A percentile compares a stretch with the other conserved stretches of the same genome.
phyloP scores from a whole-genome alignment of 2,888 invertebrate genomes.

The Sphaeridia pumilis region DNA sequence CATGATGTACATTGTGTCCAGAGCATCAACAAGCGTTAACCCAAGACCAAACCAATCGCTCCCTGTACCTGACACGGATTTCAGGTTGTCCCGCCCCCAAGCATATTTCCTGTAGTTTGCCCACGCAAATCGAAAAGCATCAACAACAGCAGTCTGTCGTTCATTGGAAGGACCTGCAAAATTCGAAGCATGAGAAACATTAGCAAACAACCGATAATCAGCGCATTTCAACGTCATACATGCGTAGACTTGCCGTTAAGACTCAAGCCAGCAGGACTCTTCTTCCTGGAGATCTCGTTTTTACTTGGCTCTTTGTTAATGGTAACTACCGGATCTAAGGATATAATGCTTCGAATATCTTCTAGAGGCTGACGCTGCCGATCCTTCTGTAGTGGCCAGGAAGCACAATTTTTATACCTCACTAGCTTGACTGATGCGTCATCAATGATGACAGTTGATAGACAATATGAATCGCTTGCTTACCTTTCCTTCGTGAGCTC shows the following conservation, averaged over 20 bases:
- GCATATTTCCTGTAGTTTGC: conserved; percentile 82
- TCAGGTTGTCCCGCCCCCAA: conserved; percentile 95
- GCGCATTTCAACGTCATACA: too few relatives aligned
- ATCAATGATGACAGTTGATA: too few relatives aligned
- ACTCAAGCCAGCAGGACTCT: too few relatives aligned
- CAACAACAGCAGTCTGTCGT: conserved; percentile 71
- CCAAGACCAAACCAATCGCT: conserved; percentile 94
- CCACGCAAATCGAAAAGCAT: conserved; percentile 90
- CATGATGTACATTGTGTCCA: conserved; percentile 96
- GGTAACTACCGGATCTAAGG: conserved; percentile 31
- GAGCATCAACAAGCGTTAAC: conserved; percentile 85
- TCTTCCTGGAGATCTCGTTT: too few relatives aligned
- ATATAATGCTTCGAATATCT: conserved; percentile 32
- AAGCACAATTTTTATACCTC: too few relatives aligned
- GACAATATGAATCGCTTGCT: too few relatives aligned
- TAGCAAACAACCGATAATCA: too few relatives aligned
- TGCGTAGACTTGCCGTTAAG: too few relatives aligned
- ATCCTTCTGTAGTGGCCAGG: conserved; percentile 2
- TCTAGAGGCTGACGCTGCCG: conserved; percentile 25
- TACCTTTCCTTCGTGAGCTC: conserved; percentile 11
- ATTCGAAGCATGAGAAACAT: too few relatives aligned
- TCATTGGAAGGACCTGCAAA: conserved; percentile 58
- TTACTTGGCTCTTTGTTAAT: too few relatives aligned
- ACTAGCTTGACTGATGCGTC: too few relatives aligned
- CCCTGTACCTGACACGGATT: conserved; percentile 70